Evolutionary conservation across 2,113 vertebrate species (phyloP).

Genomic region (Cryptomyrus ogoouensis): DNA sequence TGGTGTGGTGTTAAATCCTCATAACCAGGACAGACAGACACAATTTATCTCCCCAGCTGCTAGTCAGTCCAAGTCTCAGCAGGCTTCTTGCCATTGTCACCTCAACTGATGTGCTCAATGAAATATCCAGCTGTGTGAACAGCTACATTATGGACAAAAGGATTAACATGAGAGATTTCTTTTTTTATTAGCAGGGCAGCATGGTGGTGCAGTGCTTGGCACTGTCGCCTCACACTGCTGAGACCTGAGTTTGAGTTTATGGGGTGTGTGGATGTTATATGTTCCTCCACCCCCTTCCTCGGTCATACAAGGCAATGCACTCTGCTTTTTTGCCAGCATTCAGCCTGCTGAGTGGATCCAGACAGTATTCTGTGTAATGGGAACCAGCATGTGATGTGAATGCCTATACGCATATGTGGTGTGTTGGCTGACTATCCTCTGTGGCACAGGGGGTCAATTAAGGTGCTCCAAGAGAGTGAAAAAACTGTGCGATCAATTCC

Average conservation of each 20-base stretch:
- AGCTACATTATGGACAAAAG: not conserved
- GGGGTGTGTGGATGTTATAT: not conserved
- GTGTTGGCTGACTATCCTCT: not conserved
- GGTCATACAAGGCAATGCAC: not conserved
- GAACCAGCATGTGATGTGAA: constrained; percentile 7
- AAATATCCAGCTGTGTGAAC: not conserved
- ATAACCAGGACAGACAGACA: not conserved
- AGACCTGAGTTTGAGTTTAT: not conserved
- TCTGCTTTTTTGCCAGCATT: not conserved
- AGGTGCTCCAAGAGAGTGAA: not conserved
- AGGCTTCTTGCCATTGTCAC: not conserved
- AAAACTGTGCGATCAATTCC: not conserved
- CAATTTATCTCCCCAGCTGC: not conserved
- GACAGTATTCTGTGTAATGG: constrained; percentile 9
- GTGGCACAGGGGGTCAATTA: not conserved
- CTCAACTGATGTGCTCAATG: not conserved
- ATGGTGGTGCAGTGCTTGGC: not conserved
- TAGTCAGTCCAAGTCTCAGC: not conserved
- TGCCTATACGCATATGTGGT: not conserved
- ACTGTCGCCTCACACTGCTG: not conserved
- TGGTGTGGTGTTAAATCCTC: not conserved
- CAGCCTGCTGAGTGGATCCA: constrained; percentile 8
- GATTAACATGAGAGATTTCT: not conserved
- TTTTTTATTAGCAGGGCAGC: not conserved
- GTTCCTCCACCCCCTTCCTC: not conserved